A percentile compares a stretch with the other conserved stretches of the same genome.
Evolutionary conservation across 2,888 invertebrate genomes (phyloP).

Genomic region (Bombylius major): DNA sequence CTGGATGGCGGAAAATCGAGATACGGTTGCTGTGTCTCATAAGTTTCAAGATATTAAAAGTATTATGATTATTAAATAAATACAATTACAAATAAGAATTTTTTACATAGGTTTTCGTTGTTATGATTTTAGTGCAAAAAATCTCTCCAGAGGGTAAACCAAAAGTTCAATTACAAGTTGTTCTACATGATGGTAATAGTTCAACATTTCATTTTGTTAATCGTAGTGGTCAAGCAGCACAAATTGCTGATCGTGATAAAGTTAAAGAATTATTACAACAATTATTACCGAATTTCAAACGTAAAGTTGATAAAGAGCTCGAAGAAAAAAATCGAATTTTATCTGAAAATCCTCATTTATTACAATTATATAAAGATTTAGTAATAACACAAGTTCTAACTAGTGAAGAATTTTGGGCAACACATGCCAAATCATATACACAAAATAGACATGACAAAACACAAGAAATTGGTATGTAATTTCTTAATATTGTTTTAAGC

Average conservation of each 20-base stretch:
- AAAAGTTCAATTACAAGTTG: constrained; percentile 95
- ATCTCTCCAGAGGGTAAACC: constrained; percentile 94
- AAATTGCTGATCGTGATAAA: constrained; percentile 80
- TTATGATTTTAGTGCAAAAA: constrained; percentile 65
- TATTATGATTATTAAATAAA: constrained; percentile 37
- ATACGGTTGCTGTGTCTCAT: constrained; percentile 86
- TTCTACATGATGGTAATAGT: constrained; percentile 83
- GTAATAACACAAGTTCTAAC: constrained; percentile 92
- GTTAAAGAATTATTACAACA: constrained; percentile 87
- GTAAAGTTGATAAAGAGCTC: constrained; percentile 79
- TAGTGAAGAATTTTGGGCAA: constrained; percentile 96
- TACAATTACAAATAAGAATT: background rate
- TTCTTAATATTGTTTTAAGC: background rate
- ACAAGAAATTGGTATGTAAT: constrained; percentile 65
- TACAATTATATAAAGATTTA: constrained; percentile 91
- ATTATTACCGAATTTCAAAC: constrained; percentile 83
- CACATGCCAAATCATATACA: constrained; percentile 69
- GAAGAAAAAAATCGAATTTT: constrained; percentile 85
- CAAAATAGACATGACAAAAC: constrained; percentile 56
- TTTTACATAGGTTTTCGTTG: background rate
- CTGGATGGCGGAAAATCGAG: constrained; percentile 90
- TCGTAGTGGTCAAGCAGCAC: constrained; percentile 65
- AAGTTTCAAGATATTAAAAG: constrained; percentile 93
- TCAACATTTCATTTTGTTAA: constrained; percentile 97
- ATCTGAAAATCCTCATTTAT: constrained; percentile 76